Conservation (phyloP, 2,888 invertebrate genomes). For the Tubulanus polymorphus region DNA sequence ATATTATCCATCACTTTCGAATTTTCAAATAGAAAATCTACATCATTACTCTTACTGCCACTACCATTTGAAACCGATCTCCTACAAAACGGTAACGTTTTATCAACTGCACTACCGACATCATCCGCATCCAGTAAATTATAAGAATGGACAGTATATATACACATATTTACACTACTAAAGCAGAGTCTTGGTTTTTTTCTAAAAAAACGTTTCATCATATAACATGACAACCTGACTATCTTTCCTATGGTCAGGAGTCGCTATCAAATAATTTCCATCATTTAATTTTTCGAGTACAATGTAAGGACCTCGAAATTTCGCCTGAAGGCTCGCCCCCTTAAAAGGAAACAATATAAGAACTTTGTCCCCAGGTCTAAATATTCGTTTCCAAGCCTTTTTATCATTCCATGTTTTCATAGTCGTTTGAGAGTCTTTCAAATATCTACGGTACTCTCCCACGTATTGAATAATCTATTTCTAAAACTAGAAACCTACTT, state of each 20-base stretch:
- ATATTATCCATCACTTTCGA: slow-evolving; percentile 4
- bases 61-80: too few relatives aligned
- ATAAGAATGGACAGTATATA: too few relatives aligned
- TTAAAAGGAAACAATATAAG: slow-evolving; percentile 20
- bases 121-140: too few relatives aligned
- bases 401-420: slow-evolving; percentile 22
- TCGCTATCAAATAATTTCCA: slow-evolving; percentile 9
- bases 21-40: too few relatives aligned
- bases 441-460: slow-evolving; percentile 13
- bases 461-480: slow-evolving; percentile 8
- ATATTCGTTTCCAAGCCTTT: slow-evolving; percentile 12
- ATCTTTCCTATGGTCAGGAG: slow-evolving; percentile 16
- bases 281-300: slow-evolving; percentile 1
- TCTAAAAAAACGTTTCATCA: slow-evolving; percentile 19
- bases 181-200: too few relatives aligned
- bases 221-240: slow-evolving; percentile 19
- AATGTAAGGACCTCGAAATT: slow-evolving; percentile 8
- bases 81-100: too few relatives aligned
- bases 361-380: slow-evolving; percentile 22
- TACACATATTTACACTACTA: too few relatives aligned
- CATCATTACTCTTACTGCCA: too few relatives aligned
- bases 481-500: slow-evolving; percentile 10
- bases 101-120: too few relatives aligned
- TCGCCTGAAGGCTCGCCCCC: slow-evolving; percentile 7
- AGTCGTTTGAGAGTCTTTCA: slow-evolving; percentile 11